Evolutionary conservation across 1,140 invertebrate species (phyloP), one percentile per base, ranked within the genome.

Genomic region (Pseudomyrmex sp.): DNA sequence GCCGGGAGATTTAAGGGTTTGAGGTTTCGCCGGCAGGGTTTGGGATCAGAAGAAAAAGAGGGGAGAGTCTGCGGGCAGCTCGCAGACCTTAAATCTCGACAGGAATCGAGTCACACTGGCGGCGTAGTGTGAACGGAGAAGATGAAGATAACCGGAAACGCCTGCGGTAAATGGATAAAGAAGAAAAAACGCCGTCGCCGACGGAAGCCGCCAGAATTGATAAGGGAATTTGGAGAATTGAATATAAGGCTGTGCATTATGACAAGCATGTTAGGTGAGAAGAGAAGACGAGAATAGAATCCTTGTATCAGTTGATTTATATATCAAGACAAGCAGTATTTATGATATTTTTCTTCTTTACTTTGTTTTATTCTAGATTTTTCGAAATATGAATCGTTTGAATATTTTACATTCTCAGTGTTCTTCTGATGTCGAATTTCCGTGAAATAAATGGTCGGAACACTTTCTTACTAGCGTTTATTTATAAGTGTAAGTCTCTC

Each of bases 131-230:
- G 65, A 80, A 56, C 76, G 76, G 35, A 72, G 66, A 85, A 88
- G 85, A 88, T 87, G 85, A 87, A 87, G 85, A 87, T 87, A 87
- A 87, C 80, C 58, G 65, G 77, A 84, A 80, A 44, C 54, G 74
- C 68, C 85, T 82, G 79, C 65, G 83, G 76, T 86, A 82, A 83
- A 75, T 75, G 85, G 84, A 87, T 86, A 87, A 86, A 80, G 26
- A n/a, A 58, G 63, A 86, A 83, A 73, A 87, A 86, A 87, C 74
- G 63, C 12, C 44, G 23, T 13, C 68, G 54, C 48, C 10, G 23
- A 63, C 23, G 44, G 56, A 59, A 82, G 69, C 23, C 76, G 44
- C 66, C 35, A 50, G 23, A 80, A 80, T 80, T 80, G 54, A 80
- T 70, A 80, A 80, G 44, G 20, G 69, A 48, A 61, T 61, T 80